A percentile compares a stretch with the other conserved stretches of the same genome.
Conservation (phyloP, 2,797 vertebrate genomes). For the Potorous gilbertii region DNA sequence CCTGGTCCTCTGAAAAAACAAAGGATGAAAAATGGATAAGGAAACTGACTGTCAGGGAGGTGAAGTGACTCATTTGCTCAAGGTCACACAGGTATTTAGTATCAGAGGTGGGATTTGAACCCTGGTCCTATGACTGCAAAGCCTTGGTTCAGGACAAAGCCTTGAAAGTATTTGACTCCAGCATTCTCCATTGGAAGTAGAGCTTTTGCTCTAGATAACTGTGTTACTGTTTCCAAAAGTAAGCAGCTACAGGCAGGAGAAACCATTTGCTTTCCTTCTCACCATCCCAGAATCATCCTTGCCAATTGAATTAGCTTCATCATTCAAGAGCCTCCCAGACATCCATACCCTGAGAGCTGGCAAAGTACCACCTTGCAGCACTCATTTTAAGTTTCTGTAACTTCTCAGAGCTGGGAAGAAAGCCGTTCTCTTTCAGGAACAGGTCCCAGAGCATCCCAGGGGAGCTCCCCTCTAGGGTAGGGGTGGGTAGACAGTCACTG, state of each 20-base stretch:
- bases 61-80: not conserved
- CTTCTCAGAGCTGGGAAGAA: not conserved
- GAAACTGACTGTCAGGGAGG: not conserved
- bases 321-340: not conserved
- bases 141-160: not conserved
- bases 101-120: rapidly evolving
- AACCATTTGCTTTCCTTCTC: not conserved
- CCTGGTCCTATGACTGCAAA: not conserved
- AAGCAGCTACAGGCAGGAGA: not conserved
- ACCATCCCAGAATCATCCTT: not conserved
- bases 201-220: not conserved
- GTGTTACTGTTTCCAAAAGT: slow-evolving; percentile 29
- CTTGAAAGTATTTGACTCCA: not conserved
- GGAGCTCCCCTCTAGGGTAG: not conserved
- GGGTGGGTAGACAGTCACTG: not conserved
- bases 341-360: not conserved
- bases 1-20: not conserved
- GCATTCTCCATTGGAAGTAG: not conserved
- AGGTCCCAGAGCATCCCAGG: not conserved
- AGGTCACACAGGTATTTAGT: not conserved
- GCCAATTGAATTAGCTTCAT: not conserved
- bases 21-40: not conserved
- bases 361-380: not conserved
- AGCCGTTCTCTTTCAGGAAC: not conserved
- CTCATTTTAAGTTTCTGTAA: not conserved